These are phyloP conservation scores for Phengaris alcon DNA, from an alignment of 2,888 invertebrate species.

Conservation along the genomic window DNA sequence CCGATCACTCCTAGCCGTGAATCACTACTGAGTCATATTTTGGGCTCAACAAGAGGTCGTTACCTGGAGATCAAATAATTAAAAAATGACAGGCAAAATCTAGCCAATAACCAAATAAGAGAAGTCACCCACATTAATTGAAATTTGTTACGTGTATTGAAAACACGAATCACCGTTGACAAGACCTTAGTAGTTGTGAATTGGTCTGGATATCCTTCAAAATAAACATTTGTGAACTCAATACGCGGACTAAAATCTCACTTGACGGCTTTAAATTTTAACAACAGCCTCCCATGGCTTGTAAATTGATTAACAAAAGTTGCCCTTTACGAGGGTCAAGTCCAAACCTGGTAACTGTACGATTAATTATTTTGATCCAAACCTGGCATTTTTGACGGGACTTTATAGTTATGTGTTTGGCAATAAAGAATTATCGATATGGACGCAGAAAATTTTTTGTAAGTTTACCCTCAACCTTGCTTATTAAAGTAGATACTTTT, in stretches of 20 bases:
- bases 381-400: conserved; percentile 48
- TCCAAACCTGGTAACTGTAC: conserved; percentile 59
- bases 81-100: background rate
- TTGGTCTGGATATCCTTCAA: conserved; percentile 32
- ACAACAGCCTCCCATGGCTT: conserved; percentile 49
- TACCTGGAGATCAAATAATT: background rate
- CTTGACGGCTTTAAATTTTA: conserved; percentile 45
- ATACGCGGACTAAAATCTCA: conserved; percentile 36
- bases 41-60: background rate
- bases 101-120: too few species aligned
- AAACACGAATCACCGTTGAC: background rate
- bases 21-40: background rate
- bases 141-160: background rate
- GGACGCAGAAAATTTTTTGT: background rate
- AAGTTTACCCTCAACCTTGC: background rate
- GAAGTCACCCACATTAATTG: too few species aligned
- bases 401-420: conserved; percentile 35
- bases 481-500: background rate
- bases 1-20: conserved; percentile 3
- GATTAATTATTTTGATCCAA: conserved; percentile 73
- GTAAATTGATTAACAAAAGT: conserved; percentile 67
- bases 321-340: conserved; percentile 54
- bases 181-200: background rate
- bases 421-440: conserved; percentile 6
- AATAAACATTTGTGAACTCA: conserved; percentile 37